phyloP scores from a whole-genome alignment of 2,113 vertebrate species.

The Cyphomyrus plagiostoma region DNA sequence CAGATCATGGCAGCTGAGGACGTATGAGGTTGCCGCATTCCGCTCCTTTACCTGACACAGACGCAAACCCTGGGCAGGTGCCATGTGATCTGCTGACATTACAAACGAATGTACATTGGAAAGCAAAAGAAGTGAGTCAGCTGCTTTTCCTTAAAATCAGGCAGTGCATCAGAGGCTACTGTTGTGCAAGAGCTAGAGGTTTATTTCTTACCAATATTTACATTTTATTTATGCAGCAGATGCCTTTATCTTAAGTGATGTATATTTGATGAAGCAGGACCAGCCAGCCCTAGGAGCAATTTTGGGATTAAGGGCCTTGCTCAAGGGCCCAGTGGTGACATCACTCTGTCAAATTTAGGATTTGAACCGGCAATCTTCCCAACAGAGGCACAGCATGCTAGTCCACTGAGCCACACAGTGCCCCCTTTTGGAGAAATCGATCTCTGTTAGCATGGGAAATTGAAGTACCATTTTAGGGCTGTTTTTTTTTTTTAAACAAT shows the following conservation, averaged over 20 bases:
- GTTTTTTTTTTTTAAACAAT: background rate
- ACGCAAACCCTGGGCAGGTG: conserved; percentile 32
- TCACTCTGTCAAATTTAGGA: background rate
- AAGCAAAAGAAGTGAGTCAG: background rate
- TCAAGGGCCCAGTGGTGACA: background rate
- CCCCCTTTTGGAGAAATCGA: background rate
- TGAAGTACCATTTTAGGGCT: background rate
- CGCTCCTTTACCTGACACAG: conserved; percentile 13
- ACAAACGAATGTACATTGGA: conserved; percentile 41
- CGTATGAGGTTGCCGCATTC: background rate
- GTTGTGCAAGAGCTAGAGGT: background rate
- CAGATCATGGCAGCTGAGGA: background rate
- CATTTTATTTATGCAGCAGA: background rate
- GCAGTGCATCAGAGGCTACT: background rate
- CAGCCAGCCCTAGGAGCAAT: background rate
- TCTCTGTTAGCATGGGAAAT: background rate
- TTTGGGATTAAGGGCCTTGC: background rate
- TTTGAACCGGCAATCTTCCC: background rate
- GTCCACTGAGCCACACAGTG: background rate
- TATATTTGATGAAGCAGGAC: background rate
- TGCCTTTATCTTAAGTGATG: background rate
- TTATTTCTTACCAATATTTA: background rate
- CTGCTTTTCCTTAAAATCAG: background rate
- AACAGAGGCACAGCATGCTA: background rate
- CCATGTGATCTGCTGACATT: conserved; percentile 42